Base-by-base conservation (phyloP, 2,113 vertebrate genomes). In the Entelurus aequoreus region DNA sequence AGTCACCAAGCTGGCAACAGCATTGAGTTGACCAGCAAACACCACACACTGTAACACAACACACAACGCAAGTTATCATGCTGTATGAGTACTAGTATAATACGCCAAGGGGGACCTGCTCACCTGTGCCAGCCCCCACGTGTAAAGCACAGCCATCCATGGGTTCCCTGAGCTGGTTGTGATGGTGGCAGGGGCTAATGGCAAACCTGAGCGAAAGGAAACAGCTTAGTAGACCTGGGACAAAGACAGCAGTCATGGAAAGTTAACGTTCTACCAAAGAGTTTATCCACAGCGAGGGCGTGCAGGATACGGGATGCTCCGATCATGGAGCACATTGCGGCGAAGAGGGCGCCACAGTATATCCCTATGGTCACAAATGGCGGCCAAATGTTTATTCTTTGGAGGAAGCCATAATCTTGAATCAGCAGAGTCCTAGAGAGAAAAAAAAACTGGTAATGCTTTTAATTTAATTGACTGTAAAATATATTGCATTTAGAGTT, bases 231-330 rank as follows among this genome's bases (percentile, higher is more conserved):
- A 60, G n/a, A 5, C 12, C 4, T 3, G 0, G 11, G 6, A 42
- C 6, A 55, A 48, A 21, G 4, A n/a, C 0, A 10, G 9, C 2
- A 2, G 14, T 49, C 11, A 15, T 19, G 4, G 15, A 28, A 38
- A 16, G 3, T 3, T 3, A 21, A 49, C 35, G 4, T 47, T 75
- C 53, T 57, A 95, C 94, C 94, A 16, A 96, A 96, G 13, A 96
- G 90, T 8, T 93, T 81, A 16, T 95, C 94, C 75, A 92, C 73
- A 62, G 94, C 94, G 0, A 96, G 88, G 46, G 94, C 94, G 0
- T 96, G 93, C 12, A 96, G 91, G 67, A 96, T 95, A 4, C 94
- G 91, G 1, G 94, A 96, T 0, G 94, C 94, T 0, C 94, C 94
- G 0, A 95, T 95, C 78, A 96, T 89, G 0, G 91, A 86, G 63